These are phyloP conservation scores for Drosophila demipolita DNA, from an alignment of 2,888 invertebrate species.

Conservation along the genomic window DNA sequence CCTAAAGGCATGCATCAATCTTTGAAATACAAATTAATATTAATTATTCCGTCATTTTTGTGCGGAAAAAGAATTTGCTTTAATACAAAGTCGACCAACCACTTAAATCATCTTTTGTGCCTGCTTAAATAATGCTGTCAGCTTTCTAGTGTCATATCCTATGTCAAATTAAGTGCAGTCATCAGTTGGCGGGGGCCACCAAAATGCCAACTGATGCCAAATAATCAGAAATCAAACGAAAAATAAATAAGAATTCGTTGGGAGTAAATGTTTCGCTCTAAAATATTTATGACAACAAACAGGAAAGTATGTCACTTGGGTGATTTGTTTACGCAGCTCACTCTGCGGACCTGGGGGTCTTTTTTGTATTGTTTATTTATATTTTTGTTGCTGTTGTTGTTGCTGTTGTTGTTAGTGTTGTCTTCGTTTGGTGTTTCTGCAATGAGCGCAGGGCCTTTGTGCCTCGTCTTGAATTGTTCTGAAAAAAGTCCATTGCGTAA, in stretches of 20 bases:
- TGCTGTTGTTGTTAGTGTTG: conserved; percentile 1
- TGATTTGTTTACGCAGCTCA: conserved; percentile 79
- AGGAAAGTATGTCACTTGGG: conserved; percentile 74
- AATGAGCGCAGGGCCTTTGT: conserved; percentile 45
- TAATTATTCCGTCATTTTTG: neutral
- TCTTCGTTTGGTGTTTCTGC: conserved; percentile 9
- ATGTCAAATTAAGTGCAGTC: conserved; percentile 70
- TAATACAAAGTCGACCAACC: conserved; percentile 21
- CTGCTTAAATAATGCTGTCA: conserved; percentile 64
- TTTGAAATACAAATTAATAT: neutral
- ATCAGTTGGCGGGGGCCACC: conserved; percentile 29
- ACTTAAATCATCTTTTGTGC: conserved; percentile 9
- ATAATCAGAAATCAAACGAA: conserved; percentile 33
- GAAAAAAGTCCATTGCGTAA: conserved; percentile 67
- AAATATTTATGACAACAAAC: conserved; percentile 75
- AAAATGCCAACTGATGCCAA: conserved; percentile 54
- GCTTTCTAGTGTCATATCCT: conserved; percentile 64
- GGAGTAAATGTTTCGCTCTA: conserved; percentile 37
- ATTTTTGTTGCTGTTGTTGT: conserved; percentile 2
- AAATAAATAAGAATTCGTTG: conserved; percentile 30
- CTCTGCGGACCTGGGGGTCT: conserved; percentile 50
- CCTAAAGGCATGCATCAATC: conserved; percentile 46
- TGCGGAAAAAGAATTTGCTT: conserved; percentile 3
- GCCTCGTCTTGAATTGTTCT: conserved; percentile 25
- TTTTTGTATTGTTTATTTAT: conserved; percentile 27